Base-by-base conservation (phyloP, 1,140 invertebrate genomes). In the Chrysoperla carnea region DNA sequence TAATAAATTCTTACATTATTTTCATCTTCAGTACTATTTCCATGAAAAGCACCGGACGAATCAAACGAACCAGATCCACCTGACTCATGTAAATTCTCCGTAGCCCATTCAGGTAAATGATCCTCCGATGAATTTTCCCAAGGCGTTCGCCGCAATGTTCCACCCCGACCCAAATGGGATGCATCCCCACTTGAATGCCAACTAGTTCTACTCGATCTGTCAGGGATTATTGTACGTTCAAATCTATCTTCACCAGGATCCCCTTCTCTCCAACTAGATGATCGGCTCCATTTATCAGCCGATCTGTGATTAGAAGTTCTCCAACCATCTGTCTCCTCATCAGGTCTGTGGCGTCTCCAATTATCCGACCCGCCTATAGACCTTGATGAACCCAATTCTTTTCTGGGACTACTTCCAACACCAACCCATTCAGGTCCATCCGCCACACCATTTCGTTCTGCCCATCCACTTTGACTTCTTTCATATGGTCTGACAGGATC, bases 51-150 rank as follows among this genome's bases (percentile, higher is more conserved):
- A 4, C 87, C 87, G 39, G 72, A 76, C 2, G 85, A 70, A 62
- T 91, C 87, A 62, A 91, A 91, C 43, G 80, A 84, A 11, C 86
- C 86, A 28, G 80, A 84, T 11, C 86, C 86, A 28, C 84, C 79
- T 44, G 76, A 74, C 59, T 87, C 83, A 23, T 71, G 70, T 28
- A 73, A 69, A 58, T 81, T 78, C 51, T 83, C 80, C 37, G 69
- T 81, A 6, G 78, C 80, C 75, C 79, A 82, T 66, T 82, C 80
- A 8, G 79, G 79, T 47, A 82, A 63, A 58, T 76, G 72, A 44
- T 81, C 77, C 48, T 62, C 70, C 55, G 52, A 64, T 52, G 54
- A 65, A 33, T 33, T 33, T 11, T 9, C 8, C 31, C n/a, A 12
- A 47, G 66, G 68, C 60, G 69, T 70, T 29, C 62, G 61, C 35